These are phyloP conservation scores for Hemiprocne comata DNA, from an alignment of 2,113 vertebrate species.

Conservation along the genomic window DNA sequence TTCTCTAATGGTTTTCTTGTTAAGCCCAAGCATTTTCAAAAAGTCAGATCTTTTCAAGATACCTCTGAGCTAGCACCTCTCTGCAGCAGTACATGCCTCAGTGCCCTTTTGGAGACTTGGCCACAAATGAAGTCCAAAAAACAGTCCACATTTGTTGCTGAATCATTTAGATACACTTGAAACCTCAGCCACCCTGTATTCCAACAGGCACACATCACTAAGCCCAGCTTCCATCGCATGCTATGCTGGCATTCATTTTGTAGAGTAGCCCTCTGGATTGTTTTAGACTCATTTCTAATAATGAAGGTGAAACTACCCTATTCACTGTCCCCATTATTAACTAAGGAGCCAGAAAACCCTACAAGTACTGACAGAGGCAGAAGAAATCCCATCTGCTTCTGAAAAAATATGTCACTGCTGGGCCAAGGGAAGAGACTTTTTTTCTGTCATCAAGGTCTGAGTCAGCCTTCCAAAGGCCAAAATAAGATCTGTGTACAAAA, in stretches of 20 bases:
- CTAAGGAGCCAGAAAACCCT: neutral
- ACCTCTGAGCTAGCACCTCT: too few relatives aligned
- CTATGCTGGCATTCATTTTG: neutral
- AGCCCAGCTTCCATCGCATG: neutral
- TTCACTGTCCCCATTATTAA: neutral
- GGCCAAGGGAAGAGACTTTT: neutral
- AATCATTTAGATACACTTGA: neutral
- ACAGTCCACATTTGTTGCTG: neutral
- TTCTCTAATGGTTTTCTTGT: neutral
- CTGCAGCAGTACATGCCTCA: neutral
- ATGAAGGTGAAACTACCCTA: neutral
- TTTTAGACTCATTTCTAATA: neutral
- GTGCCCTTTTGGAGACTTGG: neutral
- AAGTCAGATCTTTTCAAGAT: neutral
- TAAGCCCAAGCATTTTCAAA: neutral
- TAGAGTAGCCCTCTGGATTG: conserved; percentile 24
- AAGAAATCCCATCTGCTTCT: neutral
- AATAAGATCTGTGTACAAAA: neutral
- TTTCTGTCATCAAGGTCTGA: neutral
- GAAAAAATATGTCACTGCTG: neutral
- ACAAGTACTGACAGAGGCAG: neutral
- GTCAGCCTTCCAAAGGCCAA: neutral
- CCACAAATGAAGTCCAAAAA: neutral
- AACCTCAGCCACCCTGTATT: neutral
- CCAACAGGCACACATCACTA: neutral